Conservation (phyloP, 2,888 invertebrate genomes). For the Trileptium ribeirensis region DNA sequence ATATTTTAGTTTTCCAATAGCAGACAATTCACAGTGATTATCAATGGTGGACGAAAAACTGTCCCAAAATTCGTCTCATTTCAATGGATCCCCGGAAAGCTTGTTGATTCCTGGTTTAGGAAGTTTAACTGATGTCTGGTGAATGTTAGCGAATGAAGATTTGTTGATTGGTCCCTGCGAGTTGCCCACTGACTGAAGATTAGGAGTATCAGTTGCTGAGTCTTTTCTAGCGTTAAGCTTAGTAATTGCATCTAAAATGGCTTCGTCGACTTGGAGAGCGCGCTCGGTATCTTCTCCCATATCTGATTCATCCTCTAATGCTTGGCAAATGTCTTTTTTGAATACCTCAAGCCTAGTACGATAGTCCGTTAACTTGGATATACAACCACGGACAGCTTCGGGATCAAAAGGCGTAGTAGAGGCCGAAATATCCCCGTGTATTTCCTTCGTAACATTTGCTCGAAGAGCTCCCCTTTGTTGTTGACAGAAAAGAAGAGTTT, state of each 20-base stretch:
- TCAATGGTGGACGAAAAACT: background rate
- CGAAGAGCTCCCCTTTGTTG: background rate
- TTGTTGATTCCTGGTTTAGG: background rate
- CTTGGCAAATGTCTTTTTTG: background rate
- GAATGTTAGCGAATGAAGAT: no score
- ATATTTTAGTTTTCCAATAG: constrained; percentile 9
- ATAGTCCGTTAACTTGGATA: background rate
- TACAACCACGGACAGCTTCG: background rate
- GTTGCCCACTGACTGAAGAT: no score
- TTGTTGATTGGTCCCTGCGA: no score
- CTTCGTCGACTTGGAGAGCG: background rate
- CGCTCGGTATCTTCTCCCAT: background rate
- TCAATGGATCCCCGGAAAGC: background rate
- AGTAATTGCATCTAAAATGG: background rate
- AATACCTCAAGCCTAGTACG: background rate
- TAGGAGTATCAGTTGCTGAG: no score
- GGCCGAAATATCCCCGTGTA: background rate
- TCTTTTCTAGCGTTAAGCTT: background rate
- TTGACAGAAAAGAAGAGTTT: background rate
- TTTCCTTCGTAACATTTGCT: background rate
- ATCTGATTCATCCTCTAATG: background rate
- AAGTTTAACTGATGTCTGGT: background rate
- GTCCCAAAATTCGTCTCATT: constrained; percentile 12
- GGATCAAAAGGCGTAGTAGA: background rate
- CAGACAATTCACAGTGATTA: background rate